These are phyloP conservation scores for Rafetus swinhoei DNA, from an alignment of 2,113 vertebrate genomes.

Conservation along the genomic window DNA sequence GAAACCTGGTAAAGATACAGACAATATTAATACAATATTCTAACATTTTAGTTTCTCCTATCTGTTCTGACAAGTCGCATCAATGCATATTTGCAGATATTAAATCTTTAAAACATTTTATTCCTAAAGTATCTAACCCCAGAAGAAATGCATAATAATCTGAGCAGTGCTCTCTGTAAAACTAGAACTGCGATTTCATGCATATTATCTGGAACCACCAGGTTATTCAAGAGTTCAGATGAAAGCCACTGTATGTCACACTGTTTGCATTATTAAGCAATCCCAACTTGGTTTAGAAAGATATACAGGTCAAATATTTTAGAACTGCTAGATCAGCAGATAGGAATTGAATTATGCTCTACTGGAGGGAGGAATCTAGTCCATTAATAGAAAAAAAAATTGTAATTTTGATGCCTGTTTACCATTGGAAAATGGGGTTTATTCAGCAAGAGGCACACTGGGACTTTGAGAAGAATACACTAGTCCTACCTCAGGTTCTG, in stretches of 20 bases:
- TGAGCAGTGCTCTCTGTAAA: not conserved
- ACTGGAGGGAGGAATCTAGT: fast-evolving
- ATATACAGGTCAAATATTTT: not conserved
- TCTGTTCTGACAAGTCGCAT: not conserved
- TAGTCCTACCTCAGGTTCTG: not conserved
- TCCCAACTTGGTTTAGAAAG: not conserved
- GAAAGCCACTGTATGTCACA: not conserved
- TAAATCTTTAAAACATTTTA: not conserved
- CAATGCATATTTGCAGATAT: not conserved
- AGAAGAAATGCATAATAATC: not conserved
- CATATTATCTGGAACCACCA: not conserved
- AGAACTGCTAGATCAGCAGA: fast-evolving
- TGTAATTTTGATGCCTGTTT: not conserved
- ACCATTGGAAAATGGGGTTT: not conserved
- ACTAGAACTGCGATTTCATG: not conserved
- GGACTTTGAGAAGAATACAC: not conserved
- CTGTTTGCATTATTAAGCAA: not conserved
- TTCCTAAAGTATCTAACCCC: not conserved
- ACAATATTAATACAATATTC: not conserved
- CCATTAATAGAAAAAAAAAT: too few relatives aligned
- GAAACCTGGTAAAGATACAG: not conserved
- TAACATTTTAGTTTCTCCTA: not conserved
- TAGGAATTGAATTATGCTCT: fast-evolving
- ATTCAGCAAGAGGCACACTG: not conserved
- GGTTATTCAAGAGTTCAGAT: not conserved